Conservation (phyloP, 2,797 vertebrate genomes). For the Labroides dimidiatus region DNA sequence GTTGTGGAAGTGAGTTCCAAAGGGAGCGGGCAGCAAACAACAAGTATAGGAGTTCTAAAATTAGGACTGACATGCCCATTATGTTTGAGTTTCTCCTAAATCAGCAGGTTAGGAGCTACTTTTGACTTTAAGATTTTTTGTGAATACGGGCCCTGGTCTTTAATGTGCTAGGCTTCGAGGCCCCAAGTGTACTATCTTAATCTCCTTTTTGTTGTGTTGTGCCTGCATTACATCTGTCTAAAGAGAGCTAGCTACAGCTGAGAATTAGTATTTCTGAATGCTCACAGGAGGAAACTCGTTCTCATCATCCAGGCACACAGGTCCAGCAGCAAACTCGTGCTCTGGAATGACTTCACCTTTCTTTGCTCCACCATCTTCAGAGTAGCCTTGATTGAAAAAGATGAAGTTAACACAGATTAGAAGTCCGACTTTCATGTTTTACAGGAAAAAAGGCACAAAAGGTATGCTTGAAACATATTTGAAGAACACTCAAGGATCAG, state of each 20-base stretch:
- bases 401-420: not conserved
- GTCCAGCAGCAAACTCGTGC: slow-evolving; percentile 94
- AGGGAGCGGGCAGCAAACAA: no score
- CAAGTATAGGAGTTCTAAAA: no score
- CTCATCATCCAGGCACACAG: slow-evolving; percentile 95
- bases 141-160: no score
- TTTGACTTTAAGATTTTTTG: no score
- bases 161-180: not conserved
- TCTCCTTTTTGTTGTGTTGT: not conserved
- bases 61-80: no score
- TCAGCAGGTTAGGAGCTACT: no score
- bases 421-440: not conserved
- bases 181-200: not conserved
- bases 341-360: slow-evolving; percentile 95
- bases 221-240: not conserved
- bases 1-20: no score
- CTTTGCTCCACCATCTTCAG: slow-evolving; percentile 92
- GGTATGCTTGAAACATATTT: not conserved
- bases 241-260: slow-evolving; percentile 17
- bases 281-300: slow-evolving; percentile 98
- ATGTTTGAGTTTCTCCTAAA: no score
- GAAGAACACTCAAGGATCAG: not conserved
- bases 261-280: slow-evolving; percentile 86
- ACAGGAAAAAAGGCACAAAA: no score
- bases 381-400: slow-evolving; percentile 86